Base-by-base conservation (phyloP, 2,113 vertebrate genomes). In the Apeltes quadracus region DNA sequence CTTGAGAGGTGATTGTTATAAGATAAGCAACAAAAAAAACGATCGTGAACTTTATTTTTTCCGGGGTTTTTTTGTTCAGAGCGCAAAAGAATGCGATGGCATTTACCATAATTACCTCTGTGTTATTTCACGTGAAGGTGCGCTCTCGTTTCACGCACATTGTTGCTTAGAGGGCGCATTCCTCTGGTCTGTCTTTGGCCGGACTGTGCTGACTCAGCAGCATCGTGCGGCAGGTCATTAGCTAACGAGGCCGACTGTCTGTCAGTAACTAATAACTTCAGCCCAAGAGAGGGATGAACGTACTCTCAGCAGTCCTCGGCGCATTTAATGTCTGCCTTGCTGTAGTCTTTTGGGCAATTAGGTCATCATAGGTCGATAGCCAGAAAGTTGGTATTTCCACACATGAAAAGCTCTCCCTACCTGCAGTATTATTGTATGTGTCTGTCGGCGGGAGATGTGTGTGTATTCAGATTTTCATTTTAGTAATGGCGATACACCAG, bases 1-100 rank as follows among this genome's bases (percentile, higher is more conserved):
- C 84, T 86, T 81, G 86, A 86, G 78, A 82, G 82, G 82, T 87
- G 84, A 89, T 87, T 81, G 86, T 87, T 89, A 84, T 87, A 85
- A 87, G 79, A 89, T 88, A 84, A 85, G 79, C 78, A 85, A 78
- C 36, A 70, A 58, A 68, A 29, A 29, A 29, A 29, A 29, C 29
- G 29, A 2, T 65, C 9, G 46, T 79, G 73, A 79, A 84, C 79
- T 86, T 34, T 34, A 5, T 34, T 34, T 34, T 88, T 82, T 72
- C 75, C 51, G 38, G 3, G 1, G 32, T 34, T 34, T 34, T 61
- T 77, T 73, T 76, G 72, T 69, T 50, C 14, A 0, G 0, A 29
- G 38, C 38, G 23, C 32, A 41, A 55, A 65, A 27, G 53, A 55
- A 56, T 53, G 68, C 61, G 63, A 38, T 74, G 72, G 25, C 69